Conservation (phyloP, 2,113 vertebrate species). For the Pelobates fuscus region DNA sequence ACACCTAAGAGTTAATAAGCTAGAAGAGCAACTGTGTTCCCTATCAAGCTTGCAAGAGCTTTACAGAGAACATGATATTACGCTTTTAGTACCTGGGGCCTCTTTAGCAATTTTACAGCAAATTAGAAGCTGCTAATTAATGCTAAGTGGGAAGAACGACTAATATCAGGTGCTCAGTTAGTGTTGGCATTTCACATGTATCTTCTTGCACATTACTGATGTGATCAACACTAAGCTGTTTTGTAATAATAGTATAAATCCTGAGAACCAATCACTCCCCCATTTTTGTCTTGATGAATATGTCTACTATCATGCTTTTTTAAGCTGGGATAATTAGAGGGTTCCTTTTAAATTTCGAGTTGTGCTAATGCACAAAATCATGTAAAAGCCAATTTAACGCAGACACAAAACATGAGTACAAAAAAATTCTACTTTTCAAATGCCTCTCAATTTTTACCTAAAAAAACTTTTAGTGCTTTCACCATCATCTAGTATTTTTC, state of each 20-base stretch:
- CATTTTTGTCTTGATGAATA: too few species aligned
- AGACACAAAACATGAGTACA: too few species aligned
- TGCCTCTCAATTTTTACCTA: too few species aligned
- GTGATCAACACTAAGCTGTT: constrained; percentile 6
- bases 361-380: too few species aligned
- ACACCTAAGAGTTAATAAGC: constrained; percentile 35
- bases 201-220: constrained; percentile 22
- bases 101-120: constrained; percentile 49
- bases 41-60: constrained; percentile 38
- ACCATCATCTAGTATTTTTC: too few species aligned
- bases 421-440: too few species aligned
- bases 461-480: too few species aligned
- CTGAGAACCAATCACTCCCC: too few species aligned
- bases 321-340: too few species aligned
- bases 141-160: constrained; percentile 42
- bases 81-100: constrained; percentile 49
- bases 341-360: too few species aligned
- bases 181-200: constrained; percentile 41
- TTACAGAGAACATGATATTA: constrained; percentile 37
- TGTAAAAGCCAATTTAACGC: too few species aligned
- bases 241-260: constrained; percentile 14
- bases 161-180: constrained; percentile 43
- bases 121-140: constrained; percentile 50
- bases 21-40: constrained; percentile 30
- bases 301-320: too few species aligned